Conservation (phyloP, 1,140 invertebrate species). For the Daktulosphaira vitifoliae region DNA sequence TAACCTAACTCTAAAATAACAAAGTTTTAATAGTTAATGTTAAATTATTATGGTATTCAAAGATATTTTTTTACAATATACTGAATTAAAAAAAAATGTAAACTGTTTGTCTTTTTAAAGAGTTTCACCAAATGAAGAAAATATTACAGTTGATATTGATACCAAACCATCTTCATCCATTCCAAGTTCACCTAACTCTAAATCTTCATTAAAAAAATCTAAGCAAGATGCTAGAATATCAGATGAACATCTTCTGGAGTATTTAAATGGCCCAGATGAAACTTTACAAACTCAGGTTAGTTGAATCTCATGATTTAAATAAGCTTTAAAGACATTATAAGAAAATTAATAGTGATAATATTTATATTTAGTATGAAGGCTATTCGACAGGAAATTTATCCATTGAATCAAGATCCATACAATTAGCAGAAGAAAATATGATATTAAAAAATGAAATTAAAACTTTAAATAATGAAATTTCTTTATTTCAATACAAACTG, state of each 20-base stretch:
- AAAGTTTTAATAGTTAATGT: too few relatives aligned
- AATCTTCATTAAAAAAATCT: constrained; percentile 11
- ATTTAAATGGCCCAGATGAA: constrained; percentile 33
- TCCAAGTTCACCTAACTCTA: constrained; percentile 20
- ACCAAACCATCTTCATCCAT: constrained; percentile 1
- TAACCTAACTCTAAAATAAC: too few relatives aligned
- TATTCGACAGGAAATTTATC: background rate
- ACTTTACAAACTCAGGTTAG: constrained; percentile 25
- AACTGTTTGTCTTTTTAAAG: background rate
- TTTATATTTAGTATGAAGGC: constrained; percentile 6
- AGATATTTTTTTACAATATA: too few relatives aligned
- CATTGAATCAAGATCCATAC: constrained; percentile 2
- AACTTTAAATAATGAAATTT: constrained; percentile 51
- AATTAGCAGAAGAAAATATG: constrained; percentile 39
- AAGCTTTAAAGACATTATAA: too few relatives aligned
- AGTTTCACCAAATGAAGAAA: background rate
- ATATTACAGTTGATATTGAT: background rate
- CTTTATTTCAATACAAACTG: constrained; percentile 47
- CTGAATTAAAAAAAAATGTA: too few relatives aligned
- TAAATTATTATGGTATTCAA: too few relatives aligned
- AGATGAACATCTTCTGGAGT: constrained; percentile 36
- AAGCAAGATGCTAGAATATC: constrained; percentile 24
- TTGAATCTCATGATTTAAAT: background rate
- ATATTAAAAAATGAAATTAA: constrained; percentile 51
- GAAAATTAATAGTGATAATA: background rate